phyloP scores from a whole-genome alignment of 2,113 vertebrate genomes.

The Bambusicola thoracicus region DNA sequence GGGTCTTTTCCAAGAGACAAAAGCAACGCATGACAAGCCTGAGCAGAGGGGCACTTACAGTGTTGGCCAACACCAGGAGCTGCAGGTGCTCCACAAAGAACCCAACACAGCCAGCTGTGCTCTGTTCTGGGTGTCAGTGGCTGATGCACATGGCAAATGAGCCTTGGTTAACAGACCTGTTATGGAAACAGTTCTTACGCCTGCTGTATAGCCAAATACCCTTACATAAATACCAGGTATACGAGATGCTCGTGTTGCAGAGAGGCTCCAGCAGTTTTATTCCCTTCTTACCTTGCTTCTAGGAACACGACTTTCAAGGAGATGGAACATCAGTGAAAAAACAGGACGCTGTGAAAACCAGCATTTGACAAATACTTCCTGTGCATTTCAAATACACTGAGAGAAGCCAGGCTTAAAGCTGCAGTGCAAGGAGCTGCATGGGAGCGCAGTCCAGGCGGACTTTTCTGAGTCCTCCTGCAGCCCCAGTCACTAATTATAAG shows the following conservation, averaged over 20 bases:
- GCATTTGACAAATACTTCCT: accelerated
- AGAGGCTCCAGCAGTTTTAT: background rate
- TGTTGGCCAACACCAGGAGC: accelerated
- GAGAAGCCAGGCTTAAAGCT: background rate
- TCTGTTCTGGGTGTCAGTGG: accelerated
- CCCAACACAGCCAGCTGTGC: accelerated
- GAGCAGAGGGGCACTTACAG: background rate
- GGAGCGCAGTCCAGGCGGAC: accelerated
- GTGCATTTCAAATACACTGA: background rate
- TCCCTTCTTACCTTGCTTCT: background rate
- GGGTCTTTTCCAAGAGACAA: no score
- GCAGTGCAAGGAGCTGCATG: background rate
- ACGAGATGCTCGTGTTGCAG: background rate
- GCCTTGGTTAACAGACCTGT: accelerated
- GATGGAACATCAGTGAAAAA: accelerated
- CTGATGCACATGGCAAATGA: background rate
- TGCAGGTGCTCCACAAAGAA: accelerated
- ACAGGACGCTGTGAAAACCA: accelerated
- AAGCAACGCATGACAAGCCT: accelerated
- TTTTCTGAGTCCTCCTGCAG: background rate
- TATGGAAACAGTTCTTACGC: background rate
- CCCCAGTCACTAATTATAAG: background rate
- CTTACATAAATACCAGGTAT: accelerated
- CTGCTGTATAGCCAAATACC: background rate
- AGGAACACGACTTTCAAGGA: background rate